A percentile compares a stretch with the other conserved stretches of the same genome.
Evolutionary conservation across 30 jellyfish, hydroid and myxozoan genomes (phyloP).

Genomic region (Turritopsis rubra): DNA sequence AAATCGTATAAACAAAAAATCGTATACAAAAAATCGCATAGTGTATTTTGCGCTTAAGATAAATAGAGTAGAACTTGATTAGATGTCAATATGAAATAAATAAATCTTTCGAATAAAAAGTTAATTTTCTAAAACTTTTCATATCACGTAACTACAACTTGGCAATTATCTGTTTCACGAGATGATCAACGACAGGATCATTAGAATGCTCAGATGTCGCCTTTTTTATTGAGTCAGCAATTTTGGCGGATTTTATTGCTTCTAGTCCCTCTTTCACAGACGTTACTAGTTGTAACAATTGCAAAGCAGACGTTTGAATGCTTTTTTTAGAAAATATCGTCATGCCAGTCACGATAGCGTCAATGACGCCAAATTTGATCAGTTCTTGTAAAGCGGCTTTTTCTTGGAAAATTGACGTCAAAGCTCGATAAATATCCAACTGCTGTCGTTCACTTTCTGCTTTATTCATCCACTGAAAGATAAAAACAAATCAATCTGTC

Average conservation of each 20-base stretch:
- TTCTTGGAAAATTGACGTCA: conserved; percentile 1
- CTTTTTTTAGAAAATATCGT: conserved; percentile 8
- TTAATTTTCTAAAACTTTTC: not conserved
- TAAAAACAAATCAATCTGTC: not conserved
- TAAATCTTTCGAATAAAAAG: not conserved
- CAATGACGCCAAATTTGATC: not conserved
- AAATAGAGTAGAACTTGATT: no score
- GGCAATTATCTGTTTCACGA: not conserved
- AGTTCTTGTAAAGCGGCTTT: not conserved
- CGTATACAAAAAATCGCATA: no score
- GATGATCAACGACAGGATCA: conserved; percentile 9
- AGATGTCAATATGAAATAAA: not conserved
- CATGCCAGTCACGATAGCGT: conserved; percentile 8
- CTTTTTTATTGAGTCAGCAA: not conserved
- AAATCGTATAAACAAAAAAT: no score
- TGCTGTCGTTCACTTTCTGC: conserved; percentile 1
- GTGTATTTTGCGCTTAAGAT: no score
- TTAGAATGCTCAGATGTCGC: conserved; percentile 7
- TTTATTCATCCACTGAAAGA: conserved; percentile 7
- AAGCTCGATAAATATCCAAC: conserved; percentile 1
- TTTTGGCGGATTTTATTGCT: not conserved
- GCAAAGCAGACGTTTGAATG: not conserved
- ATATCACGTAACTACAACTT: not conserved
- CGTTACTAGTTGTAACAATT: not conserved
- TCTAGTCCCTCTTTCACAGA: conserved; percentile 1